phyloP scores from a whole-genome alignment of 2,113 vertebrate genomes.

The Eonycteris spelaea region DNA sequence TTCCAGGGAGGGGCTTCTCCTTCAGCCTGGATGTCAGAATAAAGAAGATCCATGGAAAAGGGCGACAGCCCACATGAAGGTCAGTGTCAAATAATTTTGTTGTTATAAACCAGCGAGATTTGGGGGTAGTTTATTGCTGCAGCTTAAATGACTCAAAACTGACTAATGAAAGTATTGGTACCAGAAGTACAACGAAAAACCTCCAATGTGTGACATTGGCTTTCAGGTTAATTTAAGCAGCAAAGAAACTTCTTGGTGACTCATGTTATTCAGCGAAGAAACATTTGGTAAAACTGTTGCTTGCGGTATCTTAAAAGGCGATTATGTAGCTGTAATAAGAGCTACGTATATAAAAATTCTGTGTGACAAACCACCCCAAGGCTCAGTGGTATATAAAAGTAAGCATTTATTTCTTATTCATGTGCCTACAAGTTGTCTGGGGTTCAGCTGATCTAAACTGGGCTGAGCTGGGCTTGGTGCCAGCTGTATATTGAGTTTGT shows the following conservation, averaged over 20 bases:
- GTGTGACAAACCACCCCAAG: background rate
- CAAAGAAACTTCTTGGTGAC: background rate
- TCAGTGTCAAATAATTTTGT: background rate
- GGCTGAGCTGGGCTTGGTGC: background rate
- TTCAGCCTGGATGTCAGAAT: background rate
- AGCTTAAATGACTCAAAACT: background rate
- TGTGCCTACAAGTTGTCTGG: background rate
- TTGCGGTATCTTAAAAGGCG: background rate
- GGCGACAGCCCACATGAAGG: background rate
- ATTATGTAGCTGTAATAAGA: background rate
- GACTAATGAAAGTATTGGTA: background rate
- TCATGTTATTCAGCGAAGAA: background rate
- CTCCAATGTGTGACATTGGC: background rate
- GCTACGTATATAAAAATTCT: background rate
- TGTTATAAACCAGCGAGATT: background rate
- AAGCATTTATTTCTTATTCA: background rate
- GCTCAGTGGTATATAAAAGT: background rate
- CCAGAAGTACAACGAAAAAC: background rate
- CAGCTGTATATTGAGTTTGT: background rate
- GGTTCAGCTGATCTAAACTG: background rate
- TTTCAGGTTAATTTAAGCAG: background rate
- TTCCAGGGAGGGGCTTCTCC: background rate
- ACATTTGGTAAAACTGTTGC: background rate
- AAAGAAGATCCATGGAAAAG: constrained; percentile 16
- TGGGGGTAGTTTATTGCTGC: background rate